Base-by-base conservation (phyloP, 2,888 invertebrate species). In the Anarsia innoxiella region DNA sequence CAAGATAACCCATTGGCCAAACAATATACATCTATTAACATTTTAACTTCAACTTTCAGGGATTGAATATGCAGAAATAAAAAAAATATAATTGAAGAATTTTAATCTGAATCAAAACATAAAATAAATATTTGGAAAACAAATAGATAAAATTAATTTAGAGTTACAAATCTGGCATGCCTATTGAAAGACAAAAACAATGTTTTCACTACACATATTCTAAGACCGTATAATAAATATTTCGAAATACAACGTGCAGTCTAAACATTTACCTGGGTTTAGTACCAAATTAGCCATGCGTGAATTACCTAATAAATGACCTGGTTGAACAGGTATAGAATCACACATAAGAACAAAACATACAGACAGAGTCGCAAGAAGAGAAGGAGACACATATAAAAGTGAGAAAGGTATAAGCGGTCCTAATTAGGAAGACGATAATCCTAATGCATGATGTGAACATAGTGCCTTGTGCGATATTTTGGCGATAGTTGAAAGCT, bases 261-360 rank as follows among this genome's bases (percentile, higher is more conserved):
- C 80, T 83, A 83, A 77, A 83, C 79, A 83, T 61, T 74, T 62
- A 79, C 67, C 60, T 69, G 66, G 67, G 54, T 61, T 61, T 56
- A 65, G 63, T 69, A 71, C 64, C 65, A 70, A 72, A 66, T 59
- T 76, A 78, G 82, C 80, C 84, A 83, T 84, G 84, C 83, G 72
- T 72, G 69, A 46, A 30, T 36, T 39, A 50, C n/a, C n/a, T n/a
- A n/a, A n/a, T n/a, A n/a, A n/a, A n/a, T 62, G 55, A 64, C 64
- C 62, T 67, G 56, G 49, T 56, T 69, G 64, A 59, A 63, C 49
- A 61, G 67, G 59, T 55, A 63, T 52, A 69, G 62, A 66, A 63
- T 57, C 63, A 74, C 54, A 71, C 55, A 70, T 53, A 65, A 61
- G 56, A 52, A 53, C 77, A n/a, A 68, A 76, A 59, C 66, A 47